Evolutionary conservation across 2,113 vertebrate species (phyloP).

Genomic region (Myrmecobius fasciatus): DNA sequence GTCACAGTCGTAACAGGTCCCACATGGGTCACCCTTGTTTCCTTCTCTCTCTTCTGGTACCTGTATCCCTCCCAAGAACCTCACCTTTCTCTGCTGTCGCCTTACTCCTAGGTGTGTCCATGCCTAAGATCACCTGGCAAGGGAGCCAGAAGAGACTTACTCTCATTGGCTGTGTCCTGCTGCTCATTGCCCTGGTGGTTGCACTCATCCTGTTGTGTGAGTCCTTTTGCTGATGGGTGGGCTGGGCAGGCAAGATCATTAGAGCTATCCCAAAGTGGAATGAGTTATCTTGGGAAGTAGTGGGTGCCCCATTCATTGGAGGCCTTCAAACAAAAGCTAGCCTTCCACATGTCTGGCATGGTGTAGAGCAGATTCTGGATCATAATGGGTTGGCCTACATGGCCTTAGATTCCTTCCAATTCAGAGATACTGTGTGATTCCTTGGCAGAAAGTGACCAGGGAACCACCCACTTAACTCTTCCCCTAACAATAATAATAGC

Average conservation of each 20-base stretch:
- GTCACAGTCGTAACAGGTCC: not conserved
- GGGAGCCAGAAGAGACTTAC: conserved; percentile 80
- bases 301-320: not conserved
- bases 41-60: not conserved
- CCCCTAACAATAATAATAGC: not conserved
- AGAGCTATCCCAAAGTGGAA: not conserved
- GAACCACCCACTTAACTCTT: not conserved
- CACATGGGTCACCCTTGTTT: not conserved
- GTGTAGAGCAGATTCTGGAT: not conserved
- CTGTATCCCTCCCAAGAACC: not conserved
- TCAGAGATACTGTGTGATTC: not conserved
- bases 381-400: not conserved
- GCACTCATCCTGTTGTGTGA: conserved; percentile 86
- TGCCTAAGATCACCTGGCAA: conserved; percentile 79
- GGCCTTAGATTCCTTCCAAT: not conserved
- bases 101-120: conserved; percentile 48
- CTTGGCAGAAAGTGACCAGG: not conserved
- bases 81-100: not conserved
- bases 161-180: conserved; percentile 78
- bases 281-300: not conserved
- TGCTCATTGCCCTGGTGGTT: conserved; percentile 82
- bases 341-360: not conserved
- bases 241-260: not conserved
- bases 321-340: not conserved
- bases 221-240: conserved; percentile 16